Conservation (phyloP, 2,888 invertebrate species). For the Agriopis leucophaearia region DNA sequence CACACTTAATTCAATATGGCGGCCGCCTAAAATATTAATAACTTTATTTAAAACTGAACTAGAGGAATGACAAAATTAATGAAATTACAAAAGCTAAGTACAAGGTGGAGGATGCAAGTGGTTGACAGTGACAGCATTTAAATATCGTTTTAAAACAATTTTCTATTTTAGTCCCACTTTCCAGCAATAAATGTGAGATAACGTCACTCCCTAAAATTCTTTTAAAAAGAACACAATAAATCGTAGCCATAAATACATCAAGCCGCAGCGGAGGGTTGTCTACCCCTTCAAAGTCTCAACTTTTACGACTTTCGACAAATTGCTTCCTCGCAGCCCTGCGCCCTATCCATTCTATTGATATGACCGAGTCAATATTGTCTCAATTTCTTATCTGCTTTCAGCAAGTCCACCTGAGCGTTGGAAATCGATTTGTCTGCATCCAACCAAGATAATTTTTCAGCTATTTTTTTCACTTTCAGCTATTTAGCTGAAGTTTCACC, state of each 20-base stretch:
- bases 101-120: not conserved
- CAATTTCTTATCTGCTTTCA: constrained; percentile 57
- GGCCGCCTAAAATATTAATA: too few species aligned
- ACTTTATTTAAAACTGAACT: too few species aligned
- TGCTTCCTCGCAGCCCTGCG: constrained; percentile 52
- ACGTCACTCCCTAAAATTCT: constrained; percentile 21
- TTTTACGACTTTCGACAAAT: constrained; percentile 59
- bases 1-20: too few species aligned
- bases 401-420: constrained; percentile 48
- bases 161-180: constrained; percentile 22
- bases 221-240: constrained; percentile 32
- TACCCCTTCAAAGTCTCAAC: constrained; percentile 51
- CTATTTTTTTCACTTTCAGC: not conserved
- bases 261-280: constrained; percentile 39
- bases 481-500: too few species aligned
- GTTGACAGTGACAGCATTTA: not conserved
- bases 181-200: constrained; percentile 18
- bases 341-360: constrained; percentile 38
- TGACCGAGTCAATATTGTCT: constrained; percentile 59
- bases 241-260: constrained; percentile 38
- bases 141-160: not conserved
- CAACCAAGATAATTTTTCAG: constrained; percentile 6
- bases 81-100: too few species aligned
- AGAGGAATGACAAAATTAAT: not conserved
- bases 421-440: constrained; percentile 42